phyloP scores from a whole-genome alignment of 1,140 invertebrate species.

The Plectus sambesii region DNA sequence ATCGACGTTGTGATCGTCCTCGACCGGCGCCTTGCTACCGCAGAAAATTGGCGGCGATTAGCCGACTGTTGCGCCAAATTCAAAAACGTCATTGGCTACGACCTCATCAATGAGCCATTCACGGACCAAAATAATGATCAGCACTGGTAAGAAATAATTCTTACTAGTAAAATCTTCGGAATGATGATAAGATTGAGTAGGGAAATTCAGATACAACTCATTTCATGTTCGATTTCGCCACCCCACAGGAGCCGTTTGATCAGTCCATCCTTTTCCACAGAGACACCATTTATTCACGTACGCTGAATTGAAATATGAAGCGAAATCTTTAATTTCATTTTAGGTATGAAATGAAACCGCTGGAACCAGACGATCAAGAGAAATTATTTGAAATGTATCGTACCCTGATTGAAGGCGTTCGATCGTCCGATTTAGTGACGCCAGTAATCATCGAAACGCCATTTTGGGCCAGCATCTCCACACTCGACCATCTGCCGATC shows the following conservation, averaged over 20 bases:
- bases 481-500: background rate
- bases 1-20: background rate
- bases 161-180: no score
- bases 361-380: no score
- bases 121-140: background rate
- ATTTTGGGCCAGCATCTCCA: background rate
- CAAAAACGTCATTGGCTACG: background rate
- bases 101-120: background rate
- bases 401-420: no score
- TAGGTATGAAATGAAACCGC: no score
- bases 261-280: no score
- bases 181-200: background rate
- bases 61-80: background rate
- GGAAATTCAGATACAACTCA: background rate
- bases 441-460: conserved; percentile 1
- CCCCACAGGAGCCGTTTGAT: no score
- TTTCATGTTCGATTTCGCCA: no score
- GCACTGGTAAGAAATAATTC: conserved; percentile 3
- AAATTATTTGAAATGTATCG: no score
- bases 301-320: no score
- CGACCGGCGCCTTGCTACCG: background rate
- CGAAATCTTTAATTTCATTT: no score
- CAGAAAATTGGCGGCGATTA: background rate
- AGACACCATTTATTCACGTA: no score
- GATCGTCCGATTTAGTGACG: background rate